Conservation (phyloP, 2,797 vertebrate species). For the Lepilemur septentrionalis region DNA sequence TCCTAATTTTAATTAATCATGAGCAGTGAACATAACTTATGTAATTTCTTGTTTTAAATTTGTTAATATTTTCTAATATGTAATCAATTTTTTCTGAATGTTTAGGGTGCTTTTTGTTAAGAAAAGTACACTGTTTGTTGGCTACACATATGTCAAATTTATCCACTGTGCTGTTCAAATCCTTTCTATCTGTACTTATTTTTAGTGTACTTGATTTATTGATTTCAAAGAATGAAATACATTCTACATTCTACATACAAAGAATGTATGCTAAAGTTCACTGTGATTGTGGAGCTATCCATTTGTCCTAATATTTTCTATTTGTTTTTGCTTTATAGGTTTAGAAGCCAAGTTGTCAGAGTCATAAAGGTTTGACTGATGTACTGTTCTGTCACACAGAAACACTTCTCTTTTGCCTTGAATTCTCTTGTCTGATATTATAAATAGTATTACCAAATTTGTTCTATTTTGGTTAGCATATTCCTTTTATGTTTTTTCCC, state of each 20-base stretch:
- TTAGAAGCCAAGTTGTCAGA: slow-evolving; percentile 19
- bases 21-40: neutral
- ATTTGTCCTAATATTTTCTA: slow-evolving; percentile 24
- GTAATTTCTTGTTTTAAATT: neutral
- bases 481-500: slow-evolving; percentile 61
- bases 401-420: slow-evolving; percentile 15
- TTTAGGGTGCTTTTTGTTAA: neutral
- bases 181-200: neutral
- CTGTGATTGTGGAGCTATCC: neutral
- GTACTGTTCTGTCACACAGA: slow-evolving; percentile 20
- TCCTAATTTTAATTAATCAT: slow-evolving; percentile 14
- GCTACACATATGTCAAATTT: neutral
- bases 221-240: neutral
- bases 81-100: neutral
- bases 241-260: neutral
- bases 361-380: slow-evolving; percentile 26
- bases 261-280: neutral
- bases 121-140: neutral
- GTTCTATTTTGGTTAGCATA: slow-evolving; percentile 35
- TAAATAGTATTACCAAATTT: slow-evolving; percentile 13
- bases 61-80: slow-evolving; percentile 15
- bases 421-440: slow-evolving; percentile 36
- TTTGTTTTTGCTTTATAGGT: slow-evolving; percentile 28
- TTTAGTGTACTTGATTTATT: neutral
- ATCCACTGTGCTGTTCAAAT: slow-evolving; percentile 6